Conservation (phyloP, 2,888 invertebrate genomes). For the Caenorhabditis sp. region DNA sequence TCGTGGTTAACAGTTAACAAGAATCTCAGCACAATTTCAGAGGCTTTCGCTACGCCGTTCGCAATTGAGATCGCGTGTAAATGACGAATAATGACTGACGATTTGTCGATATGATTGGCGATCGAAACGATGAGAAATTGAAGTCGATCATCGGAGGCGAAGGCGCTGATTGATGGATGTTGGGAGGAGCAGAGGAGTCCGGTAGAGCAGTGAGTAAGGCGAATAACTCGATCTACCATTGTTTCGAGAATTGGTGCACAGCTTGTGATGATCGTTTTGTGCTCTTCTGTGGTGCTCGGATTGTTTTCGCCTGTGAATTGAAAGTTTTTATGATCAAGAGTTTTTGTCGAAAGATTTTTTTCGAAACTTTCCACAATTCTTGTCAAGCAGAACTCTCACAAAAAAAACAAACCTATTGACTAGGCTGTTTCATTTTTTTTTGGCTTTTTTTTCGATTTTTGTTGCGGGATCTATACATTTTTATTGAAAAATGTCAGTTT, state of each 20-base stretch:
- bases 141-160: slow-evolving; percentile 25
- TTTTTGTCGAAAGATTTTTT: no score
- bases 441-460: no score
- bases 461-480: no score
- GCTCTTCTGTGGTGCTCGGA: slow-evolving; percentile 6
- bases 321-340: slow-evolving; percentile 30
- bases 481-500: no score
- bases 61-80: slow-evolving; percentile 50
- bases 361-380: slow-evolving; percentile 33
- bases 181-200: slow-evolving; percentile 16
- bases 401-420: no score
- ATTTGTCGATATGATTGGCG: slow-evolving; percentile 10
- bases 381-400: slow-evolving; percentile 34
- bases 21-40: slow-evolving; percentile 49
- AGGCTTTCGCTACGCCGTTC: slow-evolving; percentile 40
- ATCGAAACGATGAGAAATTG: slow-evolving; percentile 42
- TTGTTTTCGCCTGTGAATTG: slow-evolving; percentile 27
- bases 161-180: slow-evolving; percentile 33
- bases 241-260: slow-evolving; percentile 19
- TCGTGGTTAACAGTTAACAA: slow-evolving; percentile 8
- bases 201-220: slow-evolving; percentile 18
- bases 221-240: slow-evolving; percentile 16
- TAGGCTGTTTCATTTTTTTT: no score
- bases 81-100: slow-evolving; percentile 36
- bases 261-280: neutral